These are phyloP conservation scores for Neotoma lepida DNA, from an alignment of 2,113 vertebrate genomes.

Conservation along the genomic window DNA sequence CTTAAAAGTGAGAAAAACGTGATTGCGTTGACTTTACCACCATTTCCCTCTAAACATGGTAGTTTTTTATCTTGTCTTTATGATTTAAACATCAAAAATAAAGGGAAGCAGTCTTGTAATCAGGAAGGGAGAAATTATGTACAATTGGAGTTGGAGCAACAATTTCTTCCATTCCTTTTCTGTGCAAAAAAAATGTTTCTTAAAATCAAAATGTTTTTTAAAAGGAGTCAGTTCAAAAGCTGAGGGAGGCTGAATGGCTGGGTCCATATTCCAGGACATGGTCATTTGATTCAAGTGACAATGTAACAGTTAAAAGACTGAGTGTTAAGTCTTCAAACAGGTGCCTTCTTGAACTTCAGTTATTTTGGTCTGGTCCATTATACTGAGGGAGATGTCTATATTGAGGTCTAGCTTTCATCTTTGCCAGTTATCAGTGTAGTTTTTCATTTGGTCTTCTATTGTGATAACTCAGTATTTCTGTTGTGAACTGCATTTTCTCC, in stretches of 20 bases:
- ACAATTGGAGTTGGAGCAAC: not conserved
- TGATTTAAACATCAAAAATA: slow-evolving; percentile 7
- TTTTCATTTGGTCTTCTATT: not conserved
- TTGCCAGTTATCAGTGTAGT: not conserved
- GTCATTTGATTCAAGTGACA: not conserved
- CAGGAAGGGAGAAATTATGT: not conserved
- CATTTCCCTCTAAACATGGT: not conserved
- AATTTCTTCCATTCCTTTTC: not conserved
- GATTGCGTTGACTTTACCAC: not conserved
- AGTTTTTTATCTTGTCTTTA: slow-evolving; percentile 12
- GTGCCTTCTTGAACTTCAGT: not conserved
- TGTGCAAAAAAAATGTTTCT: no score
- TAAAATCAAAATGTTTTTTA: not conserved
- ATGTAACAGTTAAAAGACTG: not conserved
- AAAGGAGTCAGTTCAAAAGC: not conserved
- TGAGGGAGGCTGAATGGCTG: not conserved
- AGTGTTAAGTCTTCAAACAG: not conserved
- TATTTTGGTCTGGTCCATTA: not conserved
- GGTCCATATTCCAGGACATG: not conserved
- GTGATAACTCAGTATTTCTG: not conserved
- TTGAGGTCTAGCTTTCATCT: not conserved
- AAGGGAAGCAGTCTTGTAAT: not conserved
- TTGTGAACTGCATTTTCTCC: not conserved
- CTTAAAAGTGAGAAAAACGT: not conserved
- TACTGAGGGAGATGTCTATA: not conserved